Base-by-base conservation (phyloP, 2,797 vertebrate genomes). In the Aulostomus chinensis region DNA sequence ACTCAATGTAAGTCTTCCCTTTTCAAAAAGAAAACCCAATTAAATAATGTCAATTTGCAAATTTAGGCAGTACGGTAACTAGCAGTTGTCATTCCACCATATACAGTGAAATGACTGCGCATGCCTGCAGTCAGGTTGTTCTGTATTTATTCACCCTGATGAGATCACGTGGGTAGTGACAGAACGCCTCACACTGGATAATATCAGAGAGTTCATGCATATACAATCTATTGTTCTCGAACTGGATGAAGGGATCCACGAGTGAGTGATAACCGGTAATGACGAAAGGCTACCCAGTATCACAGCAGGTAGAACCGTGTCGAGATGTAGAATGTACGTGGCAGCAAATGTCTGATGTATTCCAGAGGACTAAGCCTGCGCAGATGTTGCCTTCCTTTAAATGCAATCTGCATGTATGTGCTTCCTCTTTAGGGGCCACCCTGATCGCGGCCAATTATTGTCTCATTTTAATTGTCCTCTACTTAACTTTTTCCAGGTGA, bases 351-450 rank as follows among this genome's bases (percentile, higher is more conserved):
- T 71, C 17, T 79, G 82, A 86, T 85, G 68, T 41, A 45, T 81
- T 85, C 73, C 81, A 87, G 81, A 80, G 58, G 52, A 53, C 56
- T 85, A 67, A 86, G 58, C 75, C 84, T 67, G 43, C 65, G 61
- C 84, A 88, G 85, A 86, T 88, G 85, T 76, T 67, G 66, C 57
- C 68, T 66, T 82, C 58, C 65, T 83, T 73, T 88, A 81, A 83
- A 85, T 76, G 74, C 76, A 76, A 73, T 75, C 73, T 84, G 69
- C 59, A 76, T 80, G 74, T 77, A 81, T 72, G 67, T 43, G 58
- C 68, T 87, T 83, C 72, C 74, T 79, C 68, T 73, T 58, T 14
- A 5, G 58, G 47, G 83, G 74, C 85, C 87, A 88, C 85, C 80
- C 57, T 66, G 63, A 47, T 46, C 3, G 67, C 16, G 9, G 13